Base-by-base conservation (phyloP, 2,113 vertebrate genomes). In the zebrafish (Danio rerio) region DNA sequence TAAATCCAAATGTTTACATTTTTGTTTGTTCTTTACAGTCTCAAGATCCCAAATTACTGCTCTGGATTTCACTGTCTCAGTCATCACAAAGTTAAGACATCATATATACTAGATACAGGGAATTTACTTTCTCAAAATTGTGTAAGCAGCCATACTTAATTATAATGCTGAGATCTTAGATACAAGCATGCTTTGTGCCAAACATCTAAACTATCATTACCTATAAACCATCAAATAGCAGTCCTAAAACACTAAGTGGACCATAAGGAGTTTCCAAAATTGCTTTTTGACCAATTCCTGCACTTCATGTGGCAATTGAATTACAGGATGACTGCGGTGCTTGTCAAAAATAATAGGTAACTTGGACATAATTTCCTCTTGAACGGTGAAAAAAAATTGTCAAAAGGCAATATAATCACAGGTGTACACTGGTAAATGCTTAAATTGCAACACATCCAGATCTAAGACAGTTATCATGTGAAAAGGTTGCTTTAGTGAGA, bases 311-410 rank as follows among this genome's bases (percentile, higher is more conserved):
- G 10, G 69, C 52, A 71, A 71, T 20, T 13, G 52, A 50, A 72
- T 40, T 53, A 72, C 69, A 18, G 31, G 18, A 31, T 5, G 12
- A 31, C 15, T 71, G 31, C 31, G 18, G 16, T 18, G 18, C 13
- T 71, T 71, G 18, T 71, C 20, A 71, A 15, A 71, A 71, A 52
- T 16, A 71, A n/a, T 9, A 71, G 18, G 18, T 71, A 15, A 72
- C 52, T 31, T 53, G 13, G 69, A 53, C 0, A 20, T 10, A 2
- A 53, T 53, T 20, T 40, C 52, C 49, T 15, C 69, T 4, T 53
- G 49, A 72, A 72, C 15, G 49, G 69, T 52, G 21, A 5, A 21
- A 49, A 72, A 53, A 72, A 16, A 69, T 7, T 15, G 12, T 69
- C 16, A 47, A 68, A 11, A 61, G 7, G 21, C 63, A 16, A 65